These are phyloP conservation scores for Alsophila aescularia DNA, from an alignment of 2,888 invertebrate genomes.

Conservation along the genomic window DNA sequence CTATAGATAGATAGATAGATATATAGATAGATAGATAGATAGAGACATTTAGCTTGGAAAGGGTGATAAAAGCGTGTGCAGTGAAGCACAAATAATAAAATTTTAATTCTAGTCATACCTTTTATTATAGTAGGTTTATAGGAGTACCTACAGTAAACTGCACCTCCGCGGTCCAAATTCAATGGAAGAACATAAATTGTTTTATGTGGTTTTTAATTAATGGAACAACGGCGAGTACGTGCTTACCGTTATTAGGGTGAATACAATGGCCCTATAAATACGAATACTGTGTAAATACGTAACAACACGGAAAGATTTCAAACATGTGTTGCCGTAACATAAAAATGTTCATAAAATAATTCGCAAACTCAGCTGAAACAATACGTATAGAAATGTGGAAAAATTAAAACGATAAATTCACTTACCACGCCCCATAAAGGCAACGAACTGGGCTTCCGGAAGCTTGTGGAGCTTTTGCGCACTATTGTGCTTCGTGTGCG, in stretches of 20 bases:
- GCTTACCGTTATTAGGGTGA: slow-evolving; percentile 32
- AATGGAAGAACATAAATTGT: slow-evolving; percentile 34
- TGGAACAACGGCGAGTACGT: slow-evolving; percentile 35
- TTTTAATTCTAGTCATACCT: neutral
- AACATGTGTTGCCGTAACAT: slow-evolving; percentile 52
- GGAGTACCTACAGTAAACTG: slow-evolving; percentile 7
- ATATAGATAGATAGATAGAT: too few species aligned
- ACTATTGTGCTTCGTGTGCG: neutral
- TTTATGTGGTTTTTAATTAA: slow-evolving; percentile 37
- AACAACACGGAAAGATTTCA: slow-evolving; percentile 51
- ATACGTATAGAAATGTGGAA: slow-evolving; percentile 53
- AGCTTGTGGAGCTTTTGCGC: neutral
- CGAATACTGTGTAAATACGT: slow-evolving; percentile 39
- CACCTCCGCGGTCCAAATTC: slow-evolving; percentile 29
- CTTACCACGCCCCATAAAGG: slow-evolving; percentile 58
- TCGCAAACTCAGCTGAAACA: slow-evolving; percentile 48
- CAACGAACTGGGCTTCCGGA: slow-evolving; percentile 46
- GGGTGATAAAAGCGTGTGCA: too few species aligned
- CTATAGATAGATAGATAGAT: too few species aligned
- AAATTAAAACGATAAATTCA: slow-evolving; percentile 62
- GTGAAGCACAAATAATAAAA: too few species aligned
- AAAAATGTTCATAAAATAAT: slow-evolving; percentile 58
- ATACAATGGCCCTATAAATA: slow-evolving; percentile 41
- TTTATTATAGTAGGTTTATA: neutral
- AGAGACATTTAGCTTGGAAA: too few species aligned